These are phyloP conservation scores for Drosophila navojoa DNA, from an alignment of 1,140 invertebrate species.

Conservation along the genomic window DNA sequence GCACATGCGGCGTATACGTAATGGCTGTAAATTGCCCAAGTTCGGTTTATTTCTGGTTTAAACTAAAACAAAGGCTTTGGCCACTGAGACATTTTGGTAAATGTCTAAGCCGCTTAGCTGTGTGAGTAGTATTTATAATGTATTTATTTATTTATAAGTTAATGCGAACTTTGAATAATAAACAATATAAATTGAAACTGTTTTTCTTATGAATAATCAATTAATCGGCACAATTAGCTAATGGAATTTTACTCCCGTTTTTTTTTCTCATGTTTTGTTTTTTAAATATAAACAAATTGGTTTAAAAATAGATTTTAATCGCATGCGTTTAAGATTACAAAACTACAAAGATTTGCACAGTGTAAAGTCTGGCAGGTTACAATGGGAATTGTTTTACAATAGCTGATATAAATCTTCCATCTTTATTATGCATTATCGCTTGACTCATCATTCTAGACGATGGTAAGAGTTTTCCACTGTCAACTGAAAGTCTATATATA, in stretches of 20 bases:
- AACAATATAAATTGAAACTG: no score
- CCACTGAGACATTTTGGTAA: no score
- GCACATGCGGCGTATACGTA: slow-evolving; percentile 62
- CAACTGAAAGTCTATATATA: no score
- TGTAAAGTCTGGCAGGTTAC: neutral
- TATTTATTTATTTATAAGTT: neutral
- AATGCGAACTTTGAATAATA: no score
- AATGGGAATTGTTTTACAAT: neutral
- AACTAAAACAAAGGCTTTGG: slow-evolving; percentile 11
- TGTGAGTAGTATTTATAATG: neutral
- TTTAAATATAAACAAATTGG: neutral
- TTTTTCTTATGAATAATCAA: no score
- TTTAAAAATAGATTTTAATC: slow-evolving; percentile 9
- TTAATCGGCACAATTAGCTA: no score
- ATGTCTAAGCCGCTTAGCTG: neutral
- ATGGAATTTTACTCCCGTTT: neutral
- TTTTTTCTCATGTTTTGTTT: neutral
- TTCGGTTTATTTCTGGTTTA: slow-evolving; percentile 11
- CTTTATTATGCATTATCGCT: neutral
- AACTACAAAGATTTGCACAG: neutral
- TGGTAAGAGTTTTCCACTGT: no score
- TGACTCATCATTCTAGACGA: neutral
- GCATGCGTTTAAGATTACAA: neutral
- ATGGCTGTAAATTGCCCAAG: slow-evolving; percentile 37
- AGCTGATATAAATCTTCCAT: slow-evolving; percentile 15